Conservation (phyloP, 2,888 invertebrate genomes). For the Eilema griseolum region DNA sequence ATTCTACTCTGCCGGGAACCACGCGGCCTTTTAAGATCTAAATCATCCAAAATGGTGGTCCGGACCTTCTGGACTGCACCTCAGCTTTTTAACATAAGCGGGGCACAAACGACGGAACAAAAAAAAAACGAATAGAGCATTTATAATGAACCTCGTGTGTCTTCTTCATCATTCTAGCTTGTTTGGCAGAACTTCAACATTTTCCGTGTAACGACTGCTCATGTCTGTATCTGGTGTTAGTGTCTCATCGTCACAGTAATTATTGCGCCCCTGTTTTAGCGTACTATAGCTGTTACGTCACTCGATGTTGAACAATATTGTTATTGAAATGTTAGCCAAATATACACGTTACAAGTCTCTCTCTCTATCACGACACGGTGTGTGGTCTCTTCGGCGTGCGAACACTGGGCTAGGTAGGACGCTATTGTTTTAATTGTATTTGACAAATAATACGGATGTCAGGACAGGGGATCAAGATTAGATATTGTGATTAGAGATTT, state of each 20-base stretch:
- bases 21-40: too few species aligned
- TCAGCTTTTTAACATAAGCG: too few species aligned
- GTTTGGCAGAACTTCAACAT: too few species aligned
- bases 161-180: too few species aligned
- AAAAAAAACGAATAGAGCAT: too few species aligned
- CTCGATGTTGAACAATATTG: constrained; percentile 47
- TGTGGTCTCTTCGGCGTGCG: constrained; percentile 42
- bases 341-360: constrained; percentile 49
- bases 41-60: too few species aligned
- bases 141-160: too few species aligned
- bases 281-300: constrained; percentile 21
- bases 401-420: constrained; percentile 2
- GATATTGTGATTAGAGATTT: constrained; percentile 13
- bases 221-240: too few species aligned
- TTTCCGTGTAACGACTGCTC: too few species aligned
- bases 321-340: constrained; percentile 50
- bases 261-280: constrained; percentile 18
- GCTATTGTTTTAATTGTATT: constrained; percentile 13
- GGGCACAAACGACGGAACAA: too few species aligned
- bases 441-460: constrained; percentile 12
- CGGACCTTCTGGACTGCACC: too few species aligned
- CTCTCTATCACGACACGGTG: constrained; percentile 27
- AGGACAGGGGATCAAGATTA: constrained; percentile 25
- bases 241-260: constrained; percentile 31
- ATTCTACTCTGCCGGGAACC: too few species aligned